These are phyloP conservation scores for Apodemus agrarius DNA, from an alignment of 2,797 vertebrate species.

Conservation along the genomic window DNA sequence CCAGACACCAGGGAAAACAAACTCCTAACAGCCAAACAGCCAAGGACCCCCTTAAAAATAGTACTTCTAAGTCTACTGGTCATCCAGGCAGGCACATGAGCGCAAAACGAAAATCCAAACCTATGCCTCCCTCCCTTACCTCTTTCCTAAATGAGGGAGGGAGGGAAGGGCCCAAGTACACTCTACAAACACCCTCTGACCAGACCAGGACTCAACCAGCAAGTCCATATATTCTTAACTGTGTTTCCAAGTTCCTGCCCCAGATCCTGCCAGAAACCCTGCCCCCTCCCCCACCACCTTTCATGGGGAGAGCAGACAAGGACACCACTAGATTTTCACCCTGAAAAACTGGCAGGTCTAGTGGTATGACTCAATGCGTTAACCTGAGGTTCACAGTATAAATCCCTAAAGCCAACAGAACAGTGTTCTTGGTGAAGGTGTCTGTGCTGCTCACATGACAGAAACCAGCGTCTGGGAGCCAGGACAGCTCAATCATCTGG, in stretches of 20 bases:
- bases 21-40: neutral
- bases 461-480: conserved; percentile 76
- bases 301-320: conserved; percentile 33
- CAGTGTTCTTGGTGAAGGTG: conserved; percentile 52
- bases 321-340: conserved; percentile 45
- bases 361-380: conserved; percentile 56
- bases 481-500: conserved; percentile 76
- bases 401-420: conserved; percentile 69
- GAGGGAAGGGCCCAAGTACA: neutral
- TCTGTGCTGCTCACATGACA: conserved; percentile 73
- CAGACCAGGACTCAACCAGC: conserved; percentile 25
- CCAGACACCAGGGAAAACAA: neutral
- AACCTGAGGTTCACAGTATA: conserved; percentile 38
- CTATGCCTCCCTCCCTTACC: neutral
- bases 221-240: conserved; percentile 37
- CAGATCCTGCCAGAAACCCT: conserved; percentile 31
- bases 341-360: conserved; percentile 38
- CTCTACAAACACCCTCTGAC: neutral
- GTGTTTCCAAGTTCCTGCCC: neutral
- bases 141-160: conserved; percentile 35
- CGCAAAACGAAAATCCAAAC: conserved; percentile 6
- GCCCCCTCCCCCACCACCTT: neutral
- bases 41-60: neutral
- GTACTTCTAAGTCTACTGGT: neutral
- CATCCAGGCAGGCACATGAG: neutral